Base-by-base conservation (phyloP, 2,888 invertebrate species). In the Miltochrista miniata region DNA sequence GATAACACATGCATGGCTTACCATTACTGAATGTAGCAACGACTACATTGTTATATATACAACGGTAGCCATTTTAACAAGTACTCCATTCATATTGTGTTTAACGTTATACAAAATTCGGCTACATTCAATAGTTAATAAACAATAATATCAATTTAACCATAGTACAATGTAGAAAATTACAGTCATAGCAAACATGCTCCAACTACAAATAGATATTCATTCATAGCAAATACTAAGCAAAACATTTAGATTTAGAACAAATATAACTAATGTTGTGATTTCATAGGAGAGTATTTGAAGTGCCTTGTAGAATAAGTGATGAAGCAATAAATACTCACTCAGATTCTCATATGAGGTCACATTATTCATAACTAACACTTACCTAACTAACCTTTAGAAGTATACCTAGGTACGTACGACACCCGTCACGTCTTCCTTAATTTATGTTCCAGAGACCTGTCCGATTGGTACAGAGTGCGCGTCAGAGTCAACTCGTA, bases 401-500 rank as follows among this genome's bases (percentile, higher is more conserved):
- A 68, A 60, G 45, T 72, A 65, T 40, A 44, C 61, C 50, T 69
- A 71, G 71, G 74, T 68, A 81, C 85, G 81, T 81, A 71, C 18
- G 18, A 84, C 85, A 83, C 77, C 77, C 81, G 72, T 86, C 87
- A 87, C 85, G 79, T 73, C 81, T 76, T 83, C 86, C 82, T 85
- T 74, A 83, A 84, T 92, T 91, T 92, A 83, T 92, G 90, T 92
- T 92, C 79, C 92, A 92, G 93, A 93, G 92, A 92, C 91, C 94
- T 96, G 92, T 94, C 94, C 90, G 95, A 95, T 92, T 95, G 95
- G 93, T 96, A 95, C 95, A 94, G 94, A 94, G 95, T 95, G 93
- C 95, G 95, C 94, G 95, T 96, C 93, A 95, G 95, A 94, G 93
- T 96, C 90, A 95, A 95, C 93, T 94, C 96, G 96, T 96, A 96